phyloP scores from a whole-genome alignment of 1,140 invertebrate genomes.

The Heliconius eleuchia region DNA sequence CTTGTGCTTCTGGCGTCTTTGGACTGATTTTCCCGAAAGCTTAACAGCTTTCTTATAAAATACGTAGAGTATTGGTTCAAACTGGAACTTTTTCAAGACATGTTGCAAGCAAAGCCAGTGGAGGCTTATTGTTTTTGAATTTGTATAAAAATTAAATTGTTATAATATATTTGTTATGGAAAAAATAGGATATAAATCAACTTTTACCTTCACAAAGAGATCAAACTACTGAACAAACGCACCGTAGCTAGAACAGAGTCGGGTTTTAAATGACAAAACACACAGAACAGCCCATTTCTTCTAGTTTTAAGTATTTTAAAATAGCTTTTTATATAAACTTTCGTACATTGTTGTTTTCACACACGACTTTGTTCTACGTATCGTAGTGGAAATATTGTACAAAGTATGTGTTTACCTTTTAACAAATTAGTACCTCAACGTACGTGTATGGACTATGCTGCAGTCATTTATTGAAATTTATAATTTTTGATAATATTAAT shows the following conservation, averaged over 20 bases:
- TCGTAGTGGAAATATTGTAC: constrained; percentile 21
- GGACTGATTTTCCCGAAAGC: constrained; percentile 18
- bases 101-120: neutral
- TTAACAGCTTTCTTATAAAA: neutral
- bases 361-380: constrained; percentile 6
- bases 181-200: neutral
- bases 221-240: neutral
- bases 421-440: constrained; percentile 45
- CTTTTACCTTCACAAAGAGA: neutral
- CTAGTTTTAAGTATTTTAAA: neutral
- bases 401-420: constrained; percentile 34
- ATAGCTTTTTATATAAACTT: constrained; percentile 2
- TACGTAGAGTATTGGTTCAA: neutral
- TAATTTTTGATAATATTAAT: constrained; percentile 41
- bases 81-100: neutral
- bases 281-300: neutral
- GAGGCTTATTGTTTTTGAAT: neutral
- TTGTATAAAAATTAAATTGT: neutral
- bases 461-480: constrained; percentile 50
- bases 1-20: constrained; percentile 51
- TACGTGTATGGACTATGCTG: constrained; percentile 46
- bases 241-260: constrained; percentile 7
- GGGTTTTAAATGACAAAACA: neutral
- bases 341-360: neutral
- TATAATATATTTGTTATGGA: neutral